Evolutionary conservation across 2,888 invertebrate genomes (phyloP).

Genomic region (Eumacrocentrus americanus): DNA sequence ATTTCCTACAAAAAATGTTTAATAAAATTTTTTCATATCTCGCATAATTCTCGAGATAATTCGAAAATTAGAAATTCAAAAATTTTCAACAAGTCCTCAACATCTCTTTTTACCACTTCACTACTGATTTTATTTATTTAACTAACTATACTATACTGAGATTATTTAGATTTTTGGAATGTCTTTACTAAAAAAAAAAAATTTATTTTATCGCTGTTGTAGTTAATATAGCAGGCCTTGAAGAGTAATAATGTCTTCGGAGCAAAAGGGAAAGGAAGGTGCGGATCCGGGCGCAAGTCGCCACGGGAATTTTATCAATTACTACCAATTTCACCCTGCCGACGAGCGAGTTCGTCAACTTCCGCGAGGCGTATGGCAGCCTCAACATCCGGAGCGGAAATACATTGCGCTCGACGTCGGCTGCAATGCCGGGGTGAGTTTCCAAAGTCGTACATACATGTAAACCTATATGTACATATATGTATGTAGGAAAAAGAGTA

Average conservation of each 20-base stretch:
- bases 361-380: conserved; percentile 63
- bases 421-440: conserved; percentile 77
- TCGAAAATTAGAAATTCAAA: no score
- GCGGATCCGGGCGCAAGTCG: conserved; percentile 77
- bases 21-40: no score
- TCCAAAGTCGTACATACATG: conserved; percentile 18
- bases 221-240: no score
- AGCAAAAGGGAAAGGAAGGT: conserved; percentile 2
- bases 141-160: no score
- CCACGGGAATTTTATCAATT: conserved; percentile 86
- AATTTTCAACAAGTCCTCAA: no score
- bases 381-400: conserved; percentile 48
- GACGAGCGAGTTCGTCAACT: conserved; percentile 72
- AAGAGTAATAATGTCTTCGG: neutral
- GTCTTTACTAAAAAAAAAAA: no score
- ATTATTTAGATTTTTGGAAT: no score
- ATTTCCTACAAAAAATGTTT: no score
- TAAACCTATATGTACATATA: conserved; percentile 9
- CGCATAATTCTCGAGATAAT: no score
- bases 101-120: no score
- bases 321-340: conserved; percentile 81
- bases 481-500: conserved; percentile 3
- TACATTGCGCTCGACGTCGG: conserved; percentile 74
- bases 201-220: no score
- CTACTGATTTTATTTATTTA: neutral